Conservation (phyloP, 2,797 vertebrate genomes). For the Xerus rutilus region DNA sequence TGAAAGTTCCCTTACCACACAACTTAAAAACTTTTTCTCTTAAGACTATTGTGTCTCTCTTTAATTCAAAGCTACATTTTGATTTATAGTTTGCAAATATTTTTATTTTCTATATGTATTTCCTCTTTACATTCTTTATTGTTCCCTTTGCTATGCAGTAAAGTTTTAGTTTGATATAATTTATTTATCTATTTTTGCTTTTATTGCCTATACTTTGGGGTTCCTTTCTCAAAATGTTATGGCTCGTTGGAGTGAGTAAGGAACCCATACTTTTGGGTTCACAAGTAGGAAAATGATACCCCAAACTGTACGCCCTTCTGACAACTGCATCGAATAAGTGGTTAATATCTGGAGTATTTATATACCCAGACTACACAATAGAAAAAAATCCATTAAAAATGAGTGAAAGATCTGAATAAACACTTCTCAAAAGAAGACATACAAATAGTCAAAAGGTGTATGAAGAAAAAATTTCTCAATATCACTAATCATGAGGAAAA, state of each 20-base stretch:
- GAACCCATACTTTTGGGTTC: no score
- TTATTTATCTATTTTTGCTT: background rate
- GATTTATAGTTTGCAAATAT: background rate
- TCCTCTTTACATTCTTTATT: background rate
- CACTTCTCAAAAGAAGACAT: background rate
- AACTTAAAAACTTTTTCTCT: background rate
- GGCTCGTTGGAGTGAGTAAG: no score
- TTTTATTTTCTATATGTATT: background rate
- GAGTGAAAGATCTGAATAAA: background rate
- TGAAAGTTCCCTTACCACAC: background rate
- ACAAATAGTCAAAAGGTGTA: background rate
- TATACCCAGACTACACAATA: background rate
- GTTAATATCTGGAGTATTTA: background rate
- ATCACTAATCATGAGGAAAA: background rate
- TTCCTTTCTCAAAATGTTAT: background rate
- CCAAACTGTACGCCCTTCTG: background rate
- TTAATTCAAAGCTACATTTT: conserved; percentile 34
- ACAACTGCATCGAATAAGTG: background rate
- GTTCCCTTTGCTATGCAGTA: background rate
- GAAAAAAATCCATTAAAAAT: background rate
- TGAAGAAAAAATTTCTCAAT: background rate
- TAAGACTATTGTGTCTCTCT: background rate
- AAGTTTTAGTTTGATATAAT: background rate
- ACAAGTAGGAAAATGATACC: no score
- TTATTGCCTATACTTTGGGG: no score